phyloP scores from a whole-genome alignment of 2,113 vertebrate species.

The Tympanuchus pallidicinctus region DNA sequence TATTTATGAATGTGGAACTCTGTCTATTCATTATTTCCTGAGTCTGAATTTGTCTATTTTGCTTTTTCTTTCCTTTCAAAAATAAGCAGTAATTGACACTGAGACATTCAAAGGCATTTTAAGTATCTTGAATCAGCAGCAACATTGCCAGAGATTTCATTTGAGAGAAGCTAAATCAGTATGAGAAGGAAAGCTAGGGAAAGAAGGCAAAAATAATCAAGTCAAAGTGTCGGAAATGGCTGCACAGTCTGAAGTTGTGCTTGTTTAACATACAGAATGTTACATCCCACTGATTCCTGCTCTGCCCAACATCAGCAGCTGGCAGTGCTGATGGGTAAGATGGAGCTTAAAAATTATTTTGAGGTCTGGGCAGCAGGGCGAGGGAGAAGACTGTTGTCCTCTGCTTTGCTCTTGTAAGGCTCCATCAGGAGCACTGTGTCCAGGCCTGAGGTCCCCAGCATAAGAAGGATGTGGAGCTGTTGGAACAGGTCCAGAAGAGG shows the following conservation, averaged over 20 bases:
- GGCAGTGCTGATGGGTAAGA: not conserved
- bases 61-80: constrained; percentile 34
- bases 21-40: constrained; percentile 55
- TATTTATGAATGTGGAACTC: constrained; percentile 59
- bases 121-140: constrained; percentile 27
- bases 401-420: not conserved
- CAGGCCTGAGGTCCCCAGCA: too few species aligned
- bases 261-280: not conserved
- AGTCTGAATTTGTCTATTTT: constrained; percentile 6
- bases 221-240: not conserved
- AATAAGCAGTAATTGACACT: constrained; percentile 49
- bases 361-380: not conserved
- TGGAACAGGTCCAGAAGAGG: not conserved
- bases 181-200: constrained; percentile 11
- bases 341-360: not conserved
- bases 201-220: constrained; percentile 41
- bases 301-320: not conserved
- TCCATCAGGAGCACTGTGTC: not conserved
- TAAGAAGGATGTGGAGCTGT: not conserved
- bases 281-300: not conserved
- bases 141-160: constrained; percentile 5
- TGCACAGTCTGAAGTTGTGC: not conserved
- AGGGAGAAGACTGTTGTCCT: not conserved
- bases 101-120: constrained; percentile 38
- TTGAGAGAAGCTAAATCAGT: constrained; percentile 6